These are phyloP conservation scores for Myotis planiceps DNA, from an alignment of 2,797 vertebrate genomes.

Conservation along the genomic window DNA sequence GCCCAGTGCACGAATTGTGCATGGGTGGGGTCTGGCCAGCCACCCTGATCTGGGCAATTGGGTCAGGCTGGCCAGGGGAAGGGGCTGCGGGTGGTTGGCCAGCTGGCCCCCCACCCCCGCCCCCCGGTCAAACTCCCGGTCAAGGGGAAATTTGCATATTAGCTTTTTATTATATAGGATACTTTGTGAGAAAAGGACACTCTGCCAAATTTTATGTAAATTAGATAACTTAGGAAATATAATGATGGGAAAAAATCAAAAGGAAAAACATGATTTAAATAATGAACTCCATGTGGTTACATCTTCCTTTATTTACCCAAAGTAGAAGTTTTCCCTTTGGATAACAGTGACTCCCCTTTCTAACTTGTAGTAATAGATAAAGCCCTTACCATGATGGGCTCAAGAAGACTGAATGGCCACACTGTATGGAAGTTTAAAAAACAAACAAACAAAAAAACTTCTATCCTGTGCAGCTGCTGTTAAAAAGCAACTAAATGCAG, in stretches of 20 bases:
- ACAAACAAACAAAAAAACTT: background rate
- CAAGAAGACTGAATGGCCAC: slow-evolving; percentile 22
- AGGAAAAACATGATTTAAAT: background rate
- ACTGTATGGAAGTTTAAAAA: background rate
- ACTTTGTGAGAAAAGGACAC: background rate
- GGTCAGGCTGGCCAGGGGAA: no score
- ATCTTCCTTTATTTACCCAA: slow-evolving; percentile 55
- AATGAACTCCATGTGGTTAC: background rate
- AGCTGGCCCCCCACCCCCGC: no score
- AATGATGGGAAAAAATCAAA: background rate
- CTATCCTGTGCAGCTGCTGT: slow-evolving; percentile 12
- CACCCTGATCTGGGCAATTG: no score
- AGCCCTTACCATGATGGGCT: background rate
- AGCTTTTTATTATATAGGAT: no score
- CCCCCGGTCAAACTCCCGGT: no score
- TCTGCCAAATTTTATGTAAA: background rate
- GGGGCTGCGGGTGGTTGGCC: no score
- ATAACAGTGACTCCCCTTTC: background rate
- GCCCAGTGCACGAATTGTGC: no score
- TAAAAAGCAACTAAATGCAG: slow-evolving; percentile 47
- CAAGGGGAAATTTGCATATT: no score
- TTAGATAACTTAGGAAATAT: background rate
- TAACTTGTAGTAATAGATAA: background rate
- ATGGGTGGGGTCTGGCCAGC: no score
- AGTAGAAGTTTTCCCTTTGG: slow-evolving; percentile 1